Base-by-base conservation (phyloP, 2,113 vertebrate species). In the Sapayoa aenigma region DNA sequence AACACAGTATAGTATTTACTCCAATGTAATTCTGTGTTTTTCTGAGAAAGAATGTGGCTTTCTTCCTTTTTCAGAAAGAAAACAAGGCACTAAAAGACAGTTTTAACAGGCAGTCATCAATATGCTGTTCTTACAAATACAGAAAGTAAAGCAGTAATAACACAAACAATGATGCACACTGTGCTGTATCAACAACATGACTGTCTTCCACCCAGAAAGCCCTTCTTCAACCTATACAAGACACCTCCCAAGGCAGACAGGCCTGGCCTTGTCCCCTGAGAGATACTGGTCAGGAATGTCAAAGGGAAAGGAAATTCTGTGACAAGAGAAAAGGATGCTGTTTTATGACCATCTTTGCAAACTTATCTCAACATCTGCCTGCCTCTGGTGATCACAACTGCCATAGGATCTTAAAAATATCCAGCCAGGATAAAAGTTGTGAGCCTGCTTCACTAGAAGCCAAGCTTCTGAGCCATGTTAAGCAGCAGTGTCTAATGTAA, bases 131-230 rank as follows among this genome's bases (percentile, higher is more conserved):
- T 69, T 46, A 94, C 68, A 88, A 93, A 91, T 72, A 83, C 49
- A 89, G 76, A 92, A 86, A 67, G 69, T 93, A 89, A 81, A 94
- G 11, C 76, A 78, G 83, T 88, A 94, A 86, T 93, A 93, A 83
- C 73, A 93, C 90, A 96, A 95, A 92, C 75, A 93, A 9, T 49
- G 65, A 95, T 30, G 39, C 86, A 90, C 56, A 8, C 83, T 66
- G 69, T 12, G 76, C 68, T 72, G 49, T 49, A 37, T 33, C 76
- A 75, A 72, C 88, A 93, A 84, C 80, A 74, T 2, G 10, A n/a
- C 24, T 46, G 30, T 37, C 56, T 78, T 47, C 77, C 46, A 58
- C 76, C 41, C 60, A 68, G 44, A 90, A 87, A 84, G 33, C 11
- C 21, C 19, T 68, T 28, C 77, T 83, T 50, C 63, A 63, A 1